These are phyloP conservation scores for Glyphotaelius pellucidus DNA, from an alignment of 2,888 invertebrate genomes.

Conservation along the genomic window DNA sequence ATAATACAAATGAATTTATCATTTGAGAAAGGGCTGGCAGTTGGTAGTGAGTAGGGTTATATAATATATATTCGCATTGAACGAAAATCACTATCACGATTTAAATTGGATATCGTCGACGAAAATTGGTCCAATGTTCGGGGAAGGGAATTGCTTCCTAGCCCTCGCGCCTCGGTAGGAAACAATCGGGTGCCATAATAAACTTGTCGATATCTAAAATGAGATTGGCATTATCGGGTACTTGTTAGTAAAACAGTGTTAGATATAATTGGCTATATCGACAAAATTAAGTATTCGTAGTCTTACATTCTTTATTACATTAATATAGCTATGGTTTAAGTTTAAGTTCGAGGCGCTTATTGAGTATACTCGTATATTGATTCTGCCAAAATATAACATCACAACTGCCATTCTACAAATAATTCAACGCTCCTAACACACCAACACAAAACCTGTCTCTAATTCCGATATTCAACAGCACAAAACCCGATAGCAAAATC, in stretches of 20 bases:
- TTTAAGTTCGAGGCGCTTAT: no score
- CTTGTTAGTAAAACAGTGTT: neutral
- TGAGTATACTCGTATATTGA: no score
- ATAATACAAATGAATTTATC: neutral
- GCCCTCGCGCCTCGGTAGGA: no score
- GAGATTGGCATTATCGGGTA: neutral
- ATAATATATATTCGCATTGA: slow-evolving; percentile 4
- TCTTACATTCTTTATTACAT: no score
- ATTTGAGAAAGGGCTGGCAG: slow-evolving; percentile 2
- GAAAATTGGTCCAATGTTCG: neutral
- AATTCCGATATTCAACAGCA: no score
- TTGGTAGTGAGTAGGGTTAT: neutral
- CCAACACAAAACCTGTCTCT: no score
- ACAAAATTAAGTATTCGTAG: neutral
- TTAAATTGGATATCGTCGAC: slow-evolving; percentile 13
- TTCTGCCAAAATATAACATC: no score
- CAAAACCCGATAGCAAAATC: no score
- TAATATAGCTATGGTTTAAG: no score
- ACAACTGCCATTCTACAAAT: no score
- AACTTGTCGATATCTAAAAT: neutral
- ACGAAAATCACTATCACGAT: slow-evolving; percentile 15
- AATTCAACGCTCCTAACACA: no score
- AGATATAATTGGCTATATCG: neutral
- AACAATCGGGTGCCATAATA: neutral
- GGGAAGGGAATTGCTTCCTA: neutral